Conservation (phyloP, 2,888 invertebrate genomes). For the Chrysolina oricalcia region DNA sequence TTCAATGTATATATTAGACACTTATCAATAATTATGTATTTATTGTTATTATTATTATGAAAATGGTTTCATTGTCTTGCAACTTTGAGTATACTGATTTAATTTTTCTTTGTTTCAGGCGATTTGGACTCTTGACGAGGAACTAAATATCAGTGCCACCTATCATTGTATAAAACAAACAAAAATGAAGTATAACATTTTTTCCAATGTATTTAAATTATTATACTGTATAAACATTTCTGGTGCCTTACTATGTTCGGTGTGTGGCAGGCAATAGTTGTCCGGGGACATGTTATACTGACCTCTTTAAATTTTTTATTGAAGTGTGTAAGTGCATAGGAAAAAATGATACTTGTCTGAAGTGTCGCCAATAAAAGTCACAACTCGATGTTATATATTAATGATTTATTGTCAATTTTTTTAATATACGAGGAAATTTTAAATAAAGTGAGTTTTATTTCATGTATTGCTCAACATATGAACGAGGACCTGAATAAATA, state of each 20-base stretch:
- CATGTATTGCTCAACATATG: background rate
- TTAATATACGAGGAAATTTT: slow-evolving; percentile 71
- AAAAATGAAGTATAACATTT: slow-evolving; percentile 65
- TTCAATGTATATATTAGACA: too few species aligned
- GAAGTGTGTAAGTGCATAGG: slow-evolving; percentile 64
- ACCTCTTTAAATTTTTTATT: slow-evolving; percentile 59
- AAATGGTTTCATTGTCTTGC: too few species aligned
- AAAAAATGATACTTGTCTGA: slow-evolving; percentile 70
- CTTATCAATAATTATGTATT: too few species aligned
- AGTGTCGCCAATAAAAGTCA: slow-evolving; percentile 67
- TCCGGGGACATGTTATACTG: slow-evolving; percentile 63
- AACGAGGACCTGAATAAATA: too few species aligned
- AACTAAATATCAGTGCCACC: slow-evolving; percentile 69
- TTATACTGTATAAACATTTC: slow-evolving; percentile 69
- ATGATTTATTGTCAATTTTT: slow-evolving; percentile 73
- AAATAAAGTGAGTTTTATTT: slow-evolving; percentile 52
- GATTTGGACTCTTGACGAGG: slow-evolving; percentile 46
- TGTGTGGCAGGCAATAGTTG: slow-evolving; percentile 70
- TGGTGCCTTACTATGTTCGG: slow-evolving; percentile 71
- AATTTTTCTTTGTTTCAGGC: slow-evolving; percentile 55
- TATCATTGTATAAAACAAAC: slow-evolving; percentile 62
- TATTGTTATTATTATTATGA: too few species aligned
- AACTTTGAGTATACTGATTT: slow-evolving; percentile 2
- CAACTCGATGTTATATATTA: slow-evolving; percentile 70
- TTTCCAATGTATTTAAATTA: slow-evolving; percentile 68